Base-by-base conservation (phyloP, 2,797 vertebrate species). In the Percopsis omiscomaycus region DNA sequence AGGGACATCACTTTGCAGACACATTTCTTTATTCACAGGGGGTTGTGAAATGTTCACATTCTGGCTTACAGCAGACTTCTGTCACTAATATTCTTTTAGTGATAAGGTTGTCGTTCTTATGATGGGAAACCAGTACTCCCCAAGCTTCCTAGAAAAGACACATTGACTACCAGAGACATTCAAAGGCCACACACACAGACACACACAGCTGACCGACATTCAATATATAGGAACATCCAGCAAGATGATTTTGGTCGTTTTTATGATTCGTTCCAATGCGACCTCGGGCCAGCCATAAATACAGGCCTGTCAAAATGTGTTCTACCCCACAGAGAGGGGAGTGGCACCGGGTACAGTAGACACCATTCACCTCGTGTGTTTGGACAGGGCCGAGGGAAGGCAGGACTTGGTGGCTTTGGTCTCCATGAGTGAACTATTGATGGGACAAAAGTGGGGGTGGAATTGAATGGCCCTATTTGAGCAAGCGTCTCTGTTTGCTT, bases 381-480 rank as follows among this genome's bases (percentile, higher is more conserved):
- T 80, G 81, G 71, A 71, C 74, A 75, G 80, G 78, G 72, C 72
- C 82, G 61, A 69, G 77, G 69, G 74, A 81, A 80, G 69, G 77
- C 81, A 80, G 77, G 75, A 83, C 55, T 82, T 87, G 87, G 87
- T 90, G 85, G 87, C 88, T 87, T 86, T 88, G 83, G 89, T 88
- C 88, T 85, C 68, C 60, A 55, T 79, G 80, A 87, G 87, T 86
- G 80, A 83, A 72, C 82, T 89, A 84, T 86, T 90, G 87, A 91
- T 88, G 86, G 81, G 88, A 92, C 89, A 90, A 86, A 87, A 86
- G 83, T 85, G 83, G 82, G 78, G 72, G 66, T 77, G 73, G 68
- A 81, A 82, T 86, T 92, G 82, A 90, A 91, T 90, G 85, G 78
- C 79, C 22, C 62, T 78, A 64, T 89, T 89, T 91, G 89, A 90